A percentile compares a stretch with the other conserved stretches of the same genome.
Conservation (phyloP, 2,797 vertebrate species). For the Uromys caudimaculatus region DNA sequence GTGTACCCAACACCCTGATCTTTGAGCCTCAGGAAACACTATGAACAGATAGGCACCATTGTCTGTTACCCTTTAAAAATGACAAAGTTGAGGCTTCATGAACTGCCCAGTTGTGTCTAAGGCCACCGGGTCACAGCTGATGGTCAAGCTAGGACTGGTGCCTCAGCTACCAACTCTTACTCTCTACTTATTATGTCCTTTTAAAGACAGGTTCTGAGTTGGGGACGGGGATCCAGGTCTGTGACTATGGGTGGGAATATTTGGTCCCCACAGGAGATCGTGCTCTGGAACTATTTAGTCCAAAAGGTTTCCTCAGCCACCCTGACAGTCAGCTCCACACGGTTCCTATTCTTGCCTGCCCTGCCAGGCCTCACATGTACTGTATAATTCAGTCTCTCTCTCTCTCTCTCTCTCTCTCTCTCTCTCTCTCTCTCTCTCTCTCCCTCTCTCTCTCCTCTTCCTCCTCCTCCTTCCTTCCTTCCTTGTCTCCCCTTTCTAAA, state of each 20-base stretch:
- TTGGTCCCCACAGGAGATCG: background rate
- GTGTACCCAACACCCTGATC: background rate
- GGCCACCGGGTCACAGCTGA: background rate
- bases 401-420: too few relatives aligned
- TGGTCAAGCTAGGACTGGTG: background rate
- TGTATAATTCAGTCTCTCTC: background rate
- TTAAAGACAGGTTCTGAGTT: background rate
- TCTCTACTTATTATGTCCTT: background rate
- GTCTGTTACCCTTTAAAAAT: background rate
- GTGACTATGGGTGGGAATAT: background rate
- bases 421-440: too few relatives aligned
- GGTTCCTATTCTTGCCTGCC: background rate
- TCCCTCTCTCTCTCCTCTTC: accelerated
- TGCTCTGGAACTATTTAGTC: background rate
- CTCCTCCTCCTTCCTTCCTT: background rate
- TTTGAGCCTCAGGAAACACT: background rate
- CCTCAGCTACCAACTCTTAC: background rate
- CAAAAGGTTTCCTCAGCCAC: background rate
- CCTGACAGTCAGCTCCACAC: accelerated
- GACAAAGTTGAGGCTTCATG: background rate
- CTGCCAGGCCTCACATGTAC: background rate
- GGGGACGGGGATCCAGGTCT: background rate
- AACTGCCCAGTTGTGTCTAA: background rate
- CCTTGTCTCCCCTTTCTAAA: background rate
- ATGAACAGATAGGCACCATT: background rate